These are phyloP conservation scores for Caerostris extrusa DNA, from an alignment of 1,140 invertebrate species.

Conservation along the genomic window DNA sequence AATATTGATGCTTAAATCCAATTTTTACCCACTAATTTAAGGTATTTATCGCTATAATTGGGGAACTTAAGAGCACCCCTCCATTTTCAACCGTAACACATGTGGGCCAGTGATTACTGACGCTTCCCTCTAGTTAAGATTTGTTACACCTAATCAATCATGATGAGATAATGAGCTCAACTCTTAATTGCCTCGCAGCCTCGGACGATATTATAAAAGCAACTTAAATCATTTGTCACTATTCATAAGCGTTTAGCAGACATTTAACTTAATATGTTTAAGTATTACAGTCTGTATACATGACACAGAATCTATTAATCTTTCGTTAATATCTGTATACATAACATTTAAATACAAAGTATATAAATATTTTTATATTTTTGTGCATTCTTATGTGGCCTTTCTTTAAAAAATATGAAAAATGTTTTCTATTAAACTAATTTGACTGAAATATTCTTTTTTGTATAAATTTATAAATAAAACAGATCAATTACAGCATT, in stretches of 20 bases:
- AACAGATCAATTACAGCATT: too few species aligned
- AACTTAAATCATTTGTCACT: not conserved
- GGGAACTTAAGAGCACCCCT: not conserved
- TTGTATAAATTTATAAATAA: too few species aligned
- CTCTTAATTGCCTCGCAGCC: slow-evolving; percentile 10
- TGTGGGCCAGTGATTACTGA: slow-evolving; percentile 10
- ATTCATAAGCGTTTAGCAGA: not conserved
- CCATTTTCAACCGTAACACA: not conserved
- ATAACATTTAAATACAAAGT: too few species aligned
- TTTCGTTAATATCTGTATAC: not conserved
- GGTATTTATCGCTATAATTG: not conserved
- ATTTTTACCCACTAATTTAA: too few species aligned
- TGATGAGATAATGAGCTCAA: slow-evolving; percentile 38
- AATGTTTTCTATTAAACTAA: not conserved
- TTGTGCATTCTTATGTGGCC: too few species aligned
- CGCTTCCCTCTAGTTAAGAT: slow-evolving; percentile 19
- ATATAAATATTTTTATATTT: too few species aligned
- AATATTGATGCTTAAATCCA: too few species aligned
- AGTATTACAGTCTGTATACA: not conserved
- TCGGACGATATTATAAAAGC: not conserved
- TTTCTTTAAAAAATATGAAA: too few species aligned
- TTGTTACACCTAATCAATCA: slow-evolving; percentile 5
- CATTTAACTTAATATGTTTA: not conserved
- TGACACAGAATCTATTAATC: not conserved
- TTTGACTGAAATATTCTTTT: not conserved